Percentiles rank a stretch among this genome's conserved stretches.
Conservation (phyloP, 2,888 invertebrate species). For the Luffia ferchaultella region DNA sequence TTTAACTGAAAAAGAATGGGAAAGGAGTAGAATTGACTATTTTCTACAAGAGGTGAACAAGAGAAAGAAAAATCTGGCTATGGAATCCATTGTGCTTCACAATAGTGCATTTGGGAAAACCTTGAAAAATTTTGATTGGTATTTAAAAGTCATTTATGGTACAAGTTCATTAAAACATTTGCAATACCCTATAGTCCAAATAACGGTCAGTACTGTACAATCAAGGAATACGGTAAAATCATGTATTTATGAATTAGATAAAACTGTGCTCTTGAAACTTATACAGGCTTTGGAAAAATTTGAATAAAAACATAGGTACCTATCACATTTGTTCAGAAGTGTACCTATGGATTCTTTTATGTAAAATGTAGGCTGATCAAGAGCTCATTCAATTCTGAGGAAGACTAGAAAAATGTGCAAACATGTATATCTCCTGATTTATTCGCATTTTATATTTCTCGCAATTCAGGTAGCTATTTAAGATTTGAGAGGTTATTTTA, state of each 20-base stretch:
- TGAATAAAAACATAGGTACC: too few species aligned
- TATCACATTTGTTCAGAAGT: too few species aligned
- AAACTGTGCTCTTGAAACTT: slow-evolving; percentile 30
- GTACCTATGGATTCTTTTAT: too few species aligned
- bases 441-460: too few species aligned
- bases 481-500: too few species aligned
- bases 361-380: too few species aligned
- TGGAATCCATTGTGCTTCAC: slow-evolving; percentile 24
- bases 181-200: slow-evolving; percentile 34
- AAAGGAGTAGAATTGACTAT: slow-evolving; percentile 21
- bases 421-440: too few species aligned
- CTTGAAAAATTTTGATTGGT: slow-evolving; percentile 34
- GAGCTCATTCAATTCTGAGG: too few species aligned
- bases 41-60: slow-evolving; percentile 23
- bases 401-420: too few species aligned
- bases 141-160: slow-evolving; percentile 34
- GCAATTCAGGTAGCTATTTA: too few species aligned
- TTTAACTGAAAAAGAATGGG: slow-evolving; percentile 21
- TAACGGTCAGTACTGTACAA: slow-evolving; percentile 26
- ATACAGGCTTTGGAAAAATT: slow-evolving; percentile 31
- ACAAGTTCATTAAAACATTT: slow-evolving; percentile 38
- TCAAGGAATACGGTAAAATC: slow-evolving; percentile 21
- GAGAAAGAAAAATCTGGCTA: slow-evolving; percentile 25
- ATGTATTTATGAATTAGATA: slow-evolving; percentile 33
- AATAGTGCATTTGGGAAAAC: slow-evolving; percentile 32